Percentiles rank a stretch among this genome's conserved stretches.
Conservation (phyloP, 1,140 invertebrate genomes). For the Oryctes rhinoceros region DNA sequence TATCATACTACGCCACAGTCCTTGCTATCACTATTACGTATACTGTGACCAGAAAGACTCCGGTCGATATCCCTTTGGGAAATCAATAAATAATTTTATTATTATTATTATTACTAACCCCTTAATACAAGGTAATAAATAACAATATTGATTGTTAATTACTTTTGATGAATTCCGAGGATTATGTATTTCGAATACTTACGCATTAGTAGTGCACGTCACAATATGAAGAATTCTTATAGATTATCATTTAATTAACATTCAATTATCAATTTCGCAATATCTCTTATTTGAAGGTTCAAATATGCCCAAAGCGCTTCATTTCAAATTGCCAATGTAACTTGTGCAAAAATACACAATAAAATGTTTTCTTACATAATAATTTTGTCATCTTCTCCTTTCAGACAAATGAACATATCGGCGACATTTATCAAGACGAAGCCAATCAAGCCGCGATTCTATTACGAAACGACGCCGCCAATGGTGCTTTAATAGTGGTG, state of each 20-base stretch:
- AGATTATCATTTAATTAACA: background rate
- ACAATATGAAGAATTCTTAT: too few relatives aligned
- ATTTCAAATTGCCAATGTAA: background rate
- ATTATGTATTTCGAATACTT: too few relatives aligned
- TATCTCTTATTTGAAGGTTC: background rate
- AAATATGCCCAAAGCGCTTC: background rate
- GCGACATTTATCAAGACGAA: slow-evolving; percentile 87
- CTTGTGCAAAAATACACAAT: background rate
- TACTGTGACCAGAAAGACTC: too few relatives aligned
- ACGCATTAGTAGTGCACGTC: too few relatives aligned
- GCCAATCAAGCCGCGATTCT: slow-evolving; percentile 85
- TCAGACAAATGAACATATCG: slow-evolving; percentile 73
- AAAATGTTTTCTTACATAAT: slow-evolving; percentile 13
- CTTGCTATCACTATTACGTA: too few relatives aligned
- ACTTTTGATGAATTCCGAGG: background rate
- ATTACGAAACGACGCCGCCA: slow-evolving; percentile 76
- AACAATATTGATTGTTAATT: too few relatives aligned
- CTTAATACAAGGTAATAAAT: too few relatives aligned
- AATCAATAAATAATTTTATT: too few relatives aligned
- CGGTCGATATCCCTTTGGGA: too few relatives aligned
- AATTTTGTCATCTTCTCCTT: slow-evolving; percentile 49
- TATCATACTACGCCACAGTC: too few relatives aligned
- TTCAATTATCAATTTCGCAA: background rate
- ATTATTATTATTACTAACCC: too few relatives aligned
- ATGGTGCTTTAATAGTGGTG: slow-evolving; percentile 85